Evolutionary conservation across 1,140 invertebrate species (phyloP).

Genomic region (Calephelis virginiensis): DNA sequence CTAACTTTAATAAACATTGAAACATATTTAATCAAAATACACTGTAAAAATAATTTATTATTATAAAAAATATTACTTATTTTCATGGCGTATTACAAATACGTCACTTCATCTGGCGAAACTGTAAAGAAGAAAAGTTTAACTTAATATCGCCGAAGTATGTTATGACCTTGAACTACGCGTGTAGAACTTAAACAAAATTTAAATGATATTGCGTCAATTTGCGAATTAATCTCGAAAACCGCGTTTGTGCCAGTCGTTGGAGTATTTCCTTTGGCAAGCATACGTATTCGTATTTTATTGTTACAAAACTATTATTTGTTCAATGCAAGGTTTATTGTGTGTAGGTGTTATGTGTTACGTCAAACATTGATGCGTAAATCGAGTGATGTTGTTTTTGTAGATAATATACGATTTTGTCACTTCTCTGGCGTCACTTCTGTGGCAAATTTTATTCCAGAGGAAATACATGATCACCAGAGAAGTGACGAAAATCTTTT

Average conservation of each 20-base stretch:
- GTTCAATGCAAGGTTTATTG: background rate
- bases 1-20: background rate
- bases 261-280: background rate
- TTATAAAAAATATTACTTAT: background rate
- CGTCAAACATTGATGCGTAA: background rate
- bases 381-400: slow-evolving; percentile 2
- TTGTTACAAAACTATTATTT: background rate
- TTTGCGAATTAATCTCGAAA: background rate
- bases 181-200: background rate
- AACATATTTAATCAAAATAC: slow-evolving; percentile 16
- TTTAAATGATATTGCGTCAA: background rate
- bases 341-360: slow-evolving; percentile 5
- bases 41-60: background rate
- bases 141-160: background rate
- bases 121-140: background rate
- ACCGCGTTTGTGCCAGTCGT: slow-evolving; percentile 1
- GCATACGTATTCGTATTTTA: background rate
- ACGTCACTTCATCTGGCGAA: slow-evolving; percentile 11
- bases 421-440: slow-evolving; percentile 12
- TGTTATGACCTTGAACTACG: background rate
- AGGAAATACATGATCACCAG: slow-evolving; percentile 4
- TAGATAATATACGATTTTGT: slow-evolving; percentile 1
- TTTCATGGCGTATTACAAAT: background rate
- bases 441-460: slow-evolving; percentile 2
- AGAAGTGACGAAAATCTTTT: slow-evolving; percentile 10